A percentile compares a stretch with the other conserved stretches of the same genome.
These are phyloP conservation scores for Sparus aurata DNA, from an alignment of 2,797 vertebrate genomes.

Conservation along the genomic window DNA sequence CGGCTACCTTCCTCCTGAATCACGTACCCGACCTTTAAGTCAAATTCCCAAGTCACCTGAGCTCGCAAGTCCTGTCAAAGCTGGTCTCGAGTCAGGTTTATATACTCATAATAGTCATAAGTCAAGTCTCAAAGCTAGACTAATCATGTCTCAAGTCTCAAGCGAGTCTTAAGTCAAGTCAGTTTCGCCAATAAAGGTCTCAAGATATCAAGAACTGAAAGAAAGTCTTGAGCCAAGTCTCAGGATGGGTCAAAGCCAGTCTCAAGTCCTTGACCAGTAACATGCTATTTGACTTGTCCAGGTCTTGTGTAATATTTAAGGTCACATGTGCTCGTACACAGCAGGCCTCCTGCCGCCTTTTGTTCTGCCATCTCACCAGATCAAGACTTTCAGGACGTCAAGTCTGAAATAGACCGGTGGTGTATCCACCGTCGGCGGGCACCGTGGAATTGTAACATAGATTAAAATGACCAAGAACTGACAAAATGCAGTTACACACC, in stretches of 20 bases:
- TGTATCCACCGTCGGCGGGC: slow-evolving; percentile 12
- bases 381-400: neutral
- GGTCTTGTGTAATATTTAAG: neutral
- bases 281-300: too few relatives aligned
- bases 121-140: neutral
- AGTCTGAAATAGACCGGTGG: slow-evolving; percentile 9
- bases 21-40: neutral
- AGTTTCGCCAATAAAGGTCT: too few relatives aligned
- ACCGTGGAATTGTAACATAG: neutral
- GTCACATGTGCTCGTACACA: neutral
- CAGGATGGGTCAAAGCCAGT: neutral
- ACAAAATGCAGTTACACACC: slow-evolving; percentile 13
- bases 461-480: slow-evolving; percentile 15
- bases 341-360: neutral
- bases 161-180: too few relatives aligned
- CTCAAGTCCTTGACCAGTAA: neutral
- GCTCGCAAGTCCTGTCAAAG: neutral
- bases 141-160: neutral
- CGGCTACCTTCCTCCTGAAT: too few relatives aligned
- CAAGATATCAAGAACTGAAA: neutral
- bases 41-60: neutral
- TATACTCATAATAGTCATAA: neutral
- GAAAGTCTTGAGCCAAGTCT: neutral
- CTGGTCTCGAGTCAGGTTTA: neutral
- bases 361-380: neutral